Evolutionary conservation across 2,113 vertebrate species (phyloP).

Genomic region (Indri indri): DNA sequence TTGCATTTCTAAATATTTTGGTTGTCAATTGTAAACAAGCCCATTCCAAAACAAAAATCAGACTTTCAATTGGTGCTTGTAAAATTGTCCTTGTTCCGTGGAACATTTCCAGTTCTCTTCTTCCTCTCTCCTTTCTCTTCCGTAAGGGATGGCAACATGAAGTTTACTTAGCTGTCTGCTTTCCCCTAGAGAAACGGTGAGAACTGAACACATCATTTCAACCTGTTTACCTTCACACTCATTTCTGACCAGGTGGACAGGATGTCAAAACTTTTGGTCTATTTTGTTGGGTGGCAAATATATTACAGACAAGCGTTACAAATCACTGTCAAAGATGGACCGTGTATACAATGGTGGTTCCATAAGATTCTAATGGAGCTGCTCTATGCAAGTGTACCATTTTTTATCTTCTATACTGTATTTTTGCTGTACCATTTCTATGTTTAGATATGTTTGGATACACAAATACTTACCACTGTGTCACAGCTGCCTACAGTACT

Average conservation of each 20-base stretch:
- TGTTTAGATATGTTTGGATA: neutral
- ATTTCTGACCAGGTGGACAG: neutral
- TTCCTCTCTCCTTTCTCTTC: neutral
- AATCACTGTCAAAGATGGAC: neutral
- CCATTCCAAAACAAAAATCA: constrained; percentile 54
- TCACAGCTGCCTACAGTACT: neutral
- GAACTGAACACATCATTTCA: neutral
- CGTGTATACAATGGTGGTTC: neutral
- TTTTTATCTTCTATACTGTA: neutral
- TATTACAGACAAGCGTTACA: neutral
- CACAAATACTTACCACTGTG: neutral
- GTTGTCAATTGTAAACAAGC: constrained; percentile 66
- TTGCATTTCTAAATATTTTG: constrained; percentile 75
- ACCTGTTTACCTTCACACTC: neutral
- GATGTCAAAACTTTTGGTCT: neutral
- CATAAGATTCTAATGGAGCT: neutral
- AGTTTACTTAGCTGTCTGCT: neutral
- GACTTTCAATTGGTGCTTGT: neutral
- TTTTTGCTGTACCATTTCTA: neutral
- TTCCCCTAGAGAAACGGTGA: neutral
- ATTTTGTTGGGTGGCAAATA: neutral
- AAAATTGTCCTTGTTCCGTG: neutral
- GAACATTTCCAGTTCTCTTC: neutral
- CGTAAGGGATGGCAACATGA: neutral
- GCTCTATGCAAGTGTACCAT: neutral